Evolutionary conservation across 2,113 vertebrate species (phyloP).

Genomic region (Garra rufa): DNA sequence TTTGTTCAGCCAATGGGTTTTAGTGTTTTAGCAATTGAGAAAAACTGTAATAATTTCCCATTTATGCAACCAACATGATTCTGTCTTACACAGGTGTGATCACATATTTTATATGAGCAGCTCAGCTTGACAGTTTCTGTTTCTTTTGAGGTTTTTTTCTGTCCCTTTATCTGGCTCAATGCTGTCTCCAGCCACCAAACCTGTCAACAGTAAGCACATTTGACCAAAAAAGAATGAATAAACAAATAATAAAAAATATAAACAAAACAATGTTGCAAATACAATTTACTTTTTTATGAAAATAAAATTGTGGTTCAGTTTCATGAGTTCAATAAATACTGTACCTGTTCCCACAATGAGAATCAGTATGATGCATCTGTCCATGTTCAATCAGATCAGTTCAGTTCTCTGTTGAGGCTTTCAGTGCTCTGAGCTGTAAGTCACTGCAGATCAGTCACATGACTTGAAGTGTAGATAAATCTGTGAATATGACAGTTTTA

Average conservation of each 20-base stretch:
- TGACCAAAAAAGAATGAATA: too few relatives aligned
- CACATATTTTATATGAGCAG: constrained; percentile 13
- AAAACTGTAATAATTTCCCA: too few relatives aligned
- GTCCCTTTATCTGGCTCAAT: background rate
- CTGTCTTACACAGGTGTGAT: background rate
- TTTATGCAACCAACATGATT: background rate
- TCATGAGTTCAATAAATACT: too few relatives aligned
- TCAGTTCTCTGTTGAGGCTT: too few relatives aligned
- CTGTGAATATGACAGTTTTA: too few relatives aligned
- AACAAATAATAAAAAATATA: too few relatives aligned
- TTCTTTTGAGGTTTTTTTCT: background rate
- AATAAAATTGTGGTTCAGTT: too few relatives aligned
- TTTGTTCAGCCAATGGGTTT: too few relatives aligned
- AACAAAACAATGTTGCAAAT: too few relatives aligned
- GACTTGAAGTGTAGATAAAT: background rate
- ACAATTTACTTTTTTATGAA: too few relatives aligned
- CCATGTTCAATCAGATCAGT: background rate
- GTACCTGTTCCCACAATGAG: background rate
- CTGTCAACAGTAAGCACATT: background rate
- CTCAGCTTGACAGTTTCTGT: background rate
- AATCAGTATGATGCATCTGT: background rate
- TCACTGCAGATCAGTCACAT: background rate
- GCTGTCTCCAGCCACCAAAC: background rate
- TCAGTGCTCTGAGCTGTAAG: too few relatives aligned
- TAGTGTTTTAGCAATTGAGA: too few relatives aligned